phyloP scores from a whole-genome alignment of 2,888 invertebrate species.

The Lycia hirtaria region DNA sequence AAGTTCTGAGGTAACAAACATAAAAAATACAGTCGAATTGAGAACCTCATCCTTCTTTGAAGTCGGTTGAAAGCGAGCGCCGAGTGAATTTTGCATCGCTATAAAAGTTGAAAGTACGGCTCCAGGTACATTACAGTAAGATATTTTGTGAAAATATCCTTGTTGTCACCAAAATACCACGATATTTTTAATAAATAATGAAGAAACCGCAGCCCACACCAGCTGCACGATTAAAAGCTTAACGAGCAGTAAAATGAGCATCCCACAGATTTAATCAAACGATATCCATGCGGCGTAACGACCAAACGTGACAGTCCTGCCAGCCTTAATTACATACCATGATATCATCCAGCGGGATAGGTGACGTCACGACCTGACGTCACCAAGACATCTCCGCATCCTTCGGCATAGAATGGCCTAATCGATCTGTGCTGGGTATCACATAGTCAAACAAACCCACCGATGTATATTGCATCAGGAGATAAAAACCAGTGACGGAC shows the following conservation, averaged over 20 bases:
- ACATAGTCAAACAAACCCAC: constrained; percentile 49
- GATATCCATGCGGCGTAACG: constrained; percentile 36
- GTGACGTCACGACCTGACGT: constrained; percentile 80
- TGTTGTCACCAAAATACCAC: neutral
- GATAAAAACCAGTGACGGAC: constrained; percentile 62
- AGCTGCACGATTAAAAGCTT: constrained; percentile 15
- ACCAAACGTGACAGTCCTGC: constrained; percentile 39
- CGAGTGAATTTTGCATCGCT: too few relatives aligned
- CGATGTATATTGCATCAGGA: constrained; percentile 60
- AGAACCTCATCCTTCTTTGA: too few relatives aligned
- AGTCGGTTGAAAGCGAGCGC: too few relatives aligned
- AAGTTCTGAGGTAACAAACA: too few relatives aligned
- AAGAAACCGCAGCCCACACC: constrained; percentile 21
- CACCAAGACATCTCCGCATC: constrained; percentile 66
- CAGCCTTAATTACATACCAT: constrained; percentile 51
- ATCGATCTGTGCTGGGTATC: constrained; percentile 53
- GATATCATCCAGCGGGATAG: constrained; percentile 52
- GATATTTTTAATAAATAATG: constrained; percentile 7
- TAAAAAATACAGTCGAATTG: too few relatives aligned
- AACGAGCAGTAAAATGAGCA: constrained; percentile 18
- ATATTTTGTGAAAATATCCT: too few relatives aligned
- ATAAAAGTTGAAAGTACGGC: too few relatives aligned
- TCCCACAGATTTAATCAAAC: constrained; percentile 28
- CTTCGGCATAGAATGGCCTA: constrained; percentile 63
- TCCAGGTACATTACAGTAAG: too few relatives aligned